phyloP scores from a whole-genome alignment of 2,113 vertebrate species.

The Eonycteris spelaea region DNA sequence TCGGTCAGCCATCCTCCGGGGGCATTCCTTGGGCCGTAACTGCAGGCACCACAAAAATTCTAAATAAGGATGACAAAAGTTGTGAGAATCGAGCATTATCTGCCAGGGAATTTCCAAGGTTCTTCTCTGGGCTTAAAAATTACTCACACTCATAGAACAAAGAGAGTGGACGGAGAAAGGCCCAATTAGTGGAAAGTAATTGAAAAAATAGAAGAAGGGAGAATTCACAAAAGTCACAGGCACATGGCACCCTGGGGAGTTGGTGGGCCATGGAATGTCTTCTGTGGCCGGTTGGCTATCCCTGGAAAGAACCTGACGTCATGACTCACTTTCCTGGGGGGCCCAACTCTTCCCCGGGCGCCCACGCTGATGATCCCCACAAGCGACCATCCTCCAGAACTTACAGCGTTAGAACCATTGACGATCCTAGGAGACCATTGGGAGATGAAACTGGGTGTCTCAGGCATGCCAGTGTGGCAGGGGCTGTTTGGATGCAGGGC shows the following conservation, averaged over 20 bases:
- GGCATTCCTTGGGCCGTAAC: slow-evolving; percentile 9
- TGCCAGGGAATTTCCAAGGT: slow-evolving; percentile 65
- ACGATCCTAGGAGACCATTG: background rate
- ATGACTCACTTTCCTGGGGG: background rate
- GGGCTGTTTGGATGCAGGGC: too few species aligned
- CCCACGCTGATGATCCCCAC: background rate
- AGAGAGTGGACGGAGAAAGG: slow-evolving; percentile 2
- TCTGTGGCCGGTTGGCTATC: background rate
- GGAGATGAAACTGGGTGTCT: background rate
- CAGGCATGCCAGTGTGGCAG: too few species aligned
- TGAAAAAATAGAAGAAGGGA: background rate
- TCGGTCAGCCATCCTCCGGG: background rate
- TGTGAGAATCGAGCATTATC: slow-evolving; percentile 27
- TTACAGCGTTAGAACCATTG: background rate
- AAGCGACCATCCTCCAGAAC: background rate
- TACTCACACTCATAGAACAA: slow-evolving; percentile 49
- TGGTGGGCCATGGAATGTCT: accelerated
- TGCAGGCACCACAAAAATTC: slow-evolving; percentile 39
- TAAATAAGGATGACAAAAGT: slow-evolving; percentile 61
- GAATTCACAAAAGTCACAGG: background rate
- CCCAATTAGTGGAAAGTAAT: background rate
- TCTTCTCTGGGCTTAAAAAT: slow-evolving; percentile 37
- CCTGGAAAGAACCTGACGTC: background rate
- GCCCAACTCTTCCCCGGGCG: background rate
- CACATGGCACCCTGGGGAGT: background rate